Evolutionary conservation across 2,888 invertebrate species (phyloP), one percentile per base, ranked within the genome.

Genomic region (Polymixis flavicincta): DNA sequence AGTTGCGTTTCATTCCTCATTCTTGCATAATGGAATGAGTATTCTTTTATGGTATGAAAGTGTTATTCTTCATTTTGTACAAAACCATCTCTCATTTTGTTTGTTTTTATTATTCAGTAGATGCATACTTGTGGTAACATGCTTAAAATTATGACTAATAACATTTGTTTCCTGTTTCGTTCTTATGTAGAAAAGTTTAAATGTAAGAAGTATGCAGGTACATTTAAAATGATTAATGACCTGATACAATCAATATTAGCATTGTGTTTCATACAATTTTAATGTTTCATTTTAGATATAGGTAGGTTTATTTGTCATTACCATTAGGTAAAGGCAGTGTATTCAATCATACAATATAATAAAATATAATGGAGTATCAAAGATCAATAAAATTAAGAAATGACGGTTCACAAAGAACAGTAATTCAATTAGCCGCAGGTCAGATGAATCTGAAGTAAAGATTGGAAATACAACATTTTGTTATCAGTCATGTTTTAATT

Each of bases 21-120:
- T 83, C 55, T 71, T 68, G 32, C 37, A 68, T 68, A 55, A 83
- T 65, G n/a, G 55, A 78, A 48, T 52, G 17, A 22, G 54, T 25
- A 11, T 37, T 55, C 32, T 25, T 28, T 52, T 28, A 66, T n/a
- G 28, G 50, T 54, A 9, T 45, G 37, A 54, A 11, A 57, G 17
- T 55, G 54, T 19, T 32, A 57, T 63, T 67, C 52, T 75, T 57
- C 6, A 45, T 52, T 74, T 57, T 45, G 13, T n/a, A 28, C 25
- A 22, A 8, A 25, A 50, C 17, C 19, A 65, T 57, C 17, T 57
- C 45, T 72, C 0, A 63, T 57, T 63, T 57, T 71, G 14, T 50
- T 28, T 50, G 14, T 68, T 59, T 45, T 32, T 6, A 22, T 59
- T 48, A 22, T 48, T 50, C 13, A 42, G n/a, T 42, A 42, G 5